phyloP scores from a whole-genome alignment of 2,888 invertebrate species.

The Rotaria socialis region DNA sequence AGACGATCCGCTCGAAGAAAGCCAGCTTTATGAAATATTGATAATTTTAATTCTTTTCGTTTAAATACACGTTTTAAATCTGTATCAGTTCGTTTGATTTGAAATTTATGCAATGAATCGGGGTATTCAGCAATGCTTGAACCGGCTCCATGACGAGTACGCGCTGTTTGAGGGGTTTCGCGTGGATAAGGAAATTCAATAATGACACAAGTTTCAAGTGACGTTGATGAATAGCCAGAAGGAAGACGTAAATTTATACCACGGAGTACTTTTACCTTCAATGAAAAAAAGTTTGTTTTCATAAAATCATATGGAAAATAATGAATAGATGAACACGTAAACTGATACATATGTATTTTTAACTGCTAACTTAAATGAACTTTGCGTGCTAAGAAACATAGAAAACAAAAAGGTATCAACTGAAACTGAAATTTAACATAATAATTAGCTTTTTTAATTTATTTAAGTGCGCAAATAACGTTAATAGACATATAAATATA shows the following conservation, averaged over 20 bases:
- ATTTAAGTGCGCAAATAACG: too few species aligned
- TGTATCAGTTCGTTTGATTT: constrained; percentile 73
- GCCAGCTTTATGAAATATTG: constrained; percentile 85
- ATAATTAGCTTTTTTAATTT: too few species aligned
- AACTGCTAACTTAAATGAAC: too few species aligned
- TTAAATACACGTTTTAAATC: constrained; percentile 81
- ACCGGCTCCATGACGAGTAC: constrained; percentile 74
- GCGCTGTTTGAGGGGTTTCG: constrained; percentile 65
- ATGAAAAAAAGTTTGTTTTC: too few species aligned
- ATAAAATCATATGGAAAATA: too few species aligned
- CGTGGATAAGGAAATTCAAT: constrained; percentile 85
- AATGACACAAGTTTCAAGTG: constrained; percentile 85
- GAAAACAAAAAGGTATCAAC: too few species aligned
- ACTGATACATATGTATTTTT: too few species aligned
- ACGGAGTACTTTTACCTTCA: constrained; percentile 33
- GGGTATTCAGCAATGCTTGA: constrained; percentile 81
- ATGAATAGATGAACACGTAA: too few species aligned
- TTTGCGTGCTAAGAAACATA: too few species aligned
- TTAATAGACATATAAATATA: too few species aligned
- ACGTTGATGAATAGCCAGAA: constrained; percentile 74
- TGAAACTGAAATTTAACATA: too few species aligned
- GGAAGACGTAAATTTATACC: constrained; percentile 47
- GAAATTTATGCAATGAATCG: constrained; percentile 72
- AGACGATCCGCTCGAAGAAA: constrained; percentile 82
- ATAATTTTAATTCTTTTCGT: constrained; percentile 79